Evolutionary conservation across 2,113 vertebrate genomes (phyloP).

Genomic region (Benthochromis sp.): DNA sequence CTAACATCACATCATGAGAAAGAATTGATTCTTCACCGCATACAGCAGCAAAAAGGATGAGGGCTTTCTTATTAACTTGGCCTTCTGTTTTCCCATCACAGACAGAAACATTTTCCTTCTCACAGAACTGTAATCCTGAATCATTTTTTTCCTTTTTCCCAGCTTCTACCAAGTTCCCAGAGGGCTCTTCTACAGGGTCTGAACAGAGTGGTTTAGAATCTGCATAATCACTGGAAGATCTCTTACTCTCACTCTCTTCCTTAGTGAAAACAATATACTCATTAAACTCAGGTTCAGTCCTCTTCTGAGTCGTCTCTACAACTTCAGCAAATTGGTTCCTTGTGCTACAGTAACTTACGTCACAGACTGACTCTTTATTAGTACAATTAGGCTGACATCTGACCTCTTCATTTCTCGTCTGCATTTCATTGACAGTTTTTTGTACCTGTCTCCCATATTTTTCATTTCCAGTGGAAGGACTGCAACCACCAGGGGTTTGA

Average conservation of each 20-base stretch:
- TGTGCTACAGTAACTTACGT: not conserved
- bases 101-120: conserved; percentile 6
- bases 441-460: conserved; percentile 4
- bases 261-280: conserved; percentile 4
- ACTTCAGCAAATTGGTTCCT: conserved; percentile 3
- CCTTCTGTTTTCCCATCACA: conserved; percentile 29
- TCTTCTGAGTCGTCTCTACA: conserved; percentile 8
- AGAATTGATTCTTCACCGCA: not conserved
- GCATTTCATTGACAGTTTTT: conserved; percentile 1
- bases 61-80: conserved; percentile 9
- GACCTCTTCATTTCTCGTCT: conserved; percentile 4
- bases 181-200: not conserved
- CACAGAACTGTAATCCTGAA: conserved; percentile 13
- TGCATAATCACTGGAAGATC: conserved; percentile 11
- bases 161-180: not conserved
- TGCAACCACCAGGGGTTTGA: not conserved
- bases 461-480: not conserved
- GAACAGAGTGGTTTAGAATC: conserved; percentile 8
- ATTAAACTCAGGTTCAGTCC: not conserved
- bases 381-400: conserved; percentile 17
- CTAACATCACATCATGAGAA: not conserved
- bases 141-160: not conserved
- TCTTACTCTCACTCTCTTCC: not conserved
- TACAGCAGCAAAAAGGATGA: not conserved
- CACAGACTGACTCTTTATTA: not conserved